Evolutionary conservation across 2,888 invertebrate genomes (phyloP).

Genomic region (Drosophila anomelani): DNA sequence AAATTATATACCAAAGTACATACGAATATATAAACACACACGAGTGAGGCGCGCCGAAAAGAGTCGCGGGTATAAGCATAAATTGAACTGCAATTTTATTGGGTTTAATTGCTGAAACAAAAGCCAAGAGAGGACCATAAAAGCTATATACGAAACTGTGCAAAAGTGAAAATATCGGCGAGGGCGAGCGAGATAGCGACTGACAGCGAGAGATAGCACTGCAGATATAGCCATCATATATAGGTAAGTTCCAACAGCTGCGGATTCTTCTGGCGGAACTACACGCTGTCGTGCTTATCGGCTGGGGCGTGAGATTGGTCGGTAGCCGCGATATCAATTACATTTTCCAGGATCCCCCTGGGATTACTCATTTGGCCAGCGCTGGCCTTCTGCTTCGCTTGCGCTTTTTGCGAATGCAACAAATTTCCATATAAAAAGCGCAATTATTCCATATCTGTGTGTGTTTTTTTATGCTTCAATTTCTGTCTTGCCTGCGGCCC

Average conservation of each 20-base stretch:
- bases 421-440: conserved; percentile 47
- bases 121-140: conserved; percentile 6
- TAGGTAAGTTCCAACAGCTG: conserved; percentile 25
- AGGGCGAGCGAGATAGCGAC: neutral
- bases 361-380: conserved; percentile 20
- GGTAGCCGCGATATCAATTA: neutral
- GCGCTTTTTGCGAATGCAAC: conserved; percentile 35
- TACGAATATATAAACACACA: conserved; percentile 14
- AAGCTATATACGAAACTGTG: conserved; percentile 19
- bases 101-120: conserved; percentile 44
- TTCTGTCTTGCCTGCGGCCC: neutral
- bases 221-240: conserved; percentile 5
- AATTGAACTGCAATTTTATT: conserved; percentile 47
- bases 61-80: conserved; percentile 12
- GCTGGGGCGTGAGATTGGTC: conserved; percentile 1
- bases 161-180: conserved; percentile 17
- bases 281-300: neutral
- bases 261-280: conserved; percentile 12
- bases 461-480: conserved; percentile 27
- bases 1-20: conserved; percentile 18
- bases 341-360: neutral
- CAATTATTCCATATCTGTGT: conserved; percentile 45
- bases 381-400: conserved; percentile 26
- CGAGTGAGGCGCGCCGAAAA: conserved; percentile 20
- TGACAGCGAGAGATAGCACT: conserved; percentile 3